phyloP scores from a whole-genome alignment of 2,113 vertebrate genomes.

The Tupaia chinensis region DNA sequence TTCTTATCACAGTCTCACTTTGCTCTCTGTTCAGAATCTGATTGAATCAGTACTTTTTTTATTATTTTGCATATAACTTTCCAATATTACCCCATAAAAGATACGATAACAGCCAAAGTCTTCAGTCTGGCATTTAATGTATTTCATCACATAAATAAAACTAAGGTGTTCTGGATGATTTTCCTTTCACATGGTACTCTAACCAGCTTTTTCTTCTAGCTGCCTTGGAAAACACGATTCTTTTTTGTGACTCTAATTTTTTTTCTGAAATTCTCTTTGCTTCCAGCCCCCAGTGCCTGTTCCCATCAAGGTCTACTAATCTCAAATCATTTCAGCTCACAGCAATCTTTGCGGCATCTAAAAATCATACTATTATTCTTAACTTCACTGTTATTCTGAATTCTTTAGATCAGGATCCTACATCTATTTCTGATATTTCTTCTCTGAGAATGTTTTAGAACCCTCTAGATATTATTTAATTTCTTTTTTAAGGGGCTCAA shows the following conservation, averaged over 20 bases:
- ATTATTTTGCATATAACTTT: not conserved
- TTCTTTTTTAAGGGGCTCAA: not conserved
- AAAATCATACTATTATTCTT: not conserved
- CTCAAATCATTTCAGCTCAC: not conserved
- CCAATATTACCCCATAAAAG: not conserved
- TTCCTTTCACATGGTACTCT: not conserved
- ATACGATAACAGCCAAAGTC: not conserved
- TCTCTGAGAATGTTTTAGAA: not conserved
- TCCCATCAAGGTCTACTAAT: not conserved
- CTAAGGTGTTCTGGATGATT: not conserved
- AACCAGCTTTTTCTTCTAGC: not conserved
- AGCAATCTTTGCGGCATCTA: not conserved
- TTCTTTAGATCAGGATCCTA: not conserved
- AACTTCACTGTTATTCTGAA: not conserved
- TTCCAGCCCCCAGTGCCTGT: not conserved
- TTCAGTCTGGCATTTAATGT: not conserved
- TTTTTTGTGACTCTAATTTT: slow-evolving; percentile 5
- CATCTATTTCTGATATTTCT: not conserved
- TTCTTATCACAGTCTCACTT: not conserved
- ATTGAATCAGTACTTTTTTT: not conserved
- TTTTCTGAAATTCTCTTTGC: not conserved
- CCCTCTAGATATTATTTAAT: not conserved
- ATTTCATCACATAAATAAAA: slow-evolving; percentile 18
- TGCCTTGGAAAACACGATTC: not conserved
- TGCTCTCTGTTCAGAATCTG: not conserved